Conservation (phyloP, 1,140 invertebrate genomes). For the Lepidostoma basale region DNA sequence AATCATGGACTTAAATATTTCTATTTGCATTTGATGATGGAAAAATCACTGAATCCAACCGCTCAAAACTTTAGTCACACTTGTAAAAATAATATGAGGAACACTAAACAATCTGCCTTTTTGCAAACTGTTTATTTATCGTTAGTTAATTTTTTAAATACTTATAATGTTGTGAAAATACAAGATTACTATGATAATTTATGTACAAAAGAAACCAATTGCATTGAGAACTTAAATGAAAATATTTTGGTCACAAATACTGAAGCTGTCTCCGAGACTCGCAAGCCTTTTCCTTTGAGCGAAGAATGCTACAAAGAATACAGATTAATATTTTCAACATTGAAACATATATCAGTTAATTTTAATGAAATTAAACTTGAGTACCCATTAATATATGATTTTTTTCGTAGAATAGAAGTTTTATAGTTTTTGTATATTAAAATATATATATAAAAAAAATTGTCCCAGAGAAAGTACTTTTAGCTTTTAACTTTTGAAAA, state of each 20-base stretch:
- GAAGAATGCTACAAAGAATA: conserved; percentile 22
- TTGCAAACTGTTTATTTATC: not conserved
- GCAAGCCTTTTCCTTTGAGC: not conserved
- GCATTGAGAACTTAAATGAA: not conserved
- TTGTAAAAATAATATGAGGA: no score
- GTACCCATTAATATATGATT: not conserved
- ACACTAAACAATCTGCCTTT: not conserved
- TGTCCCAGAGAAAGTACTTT: no score
- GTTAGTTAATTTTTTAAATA: not conserved
- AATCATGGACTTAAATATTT: conserved; percentile 9
- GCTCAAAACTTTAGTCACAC: no score
- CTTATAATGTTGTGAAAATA: conserved; percentile 14
- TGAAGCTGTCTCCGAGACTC: not conserved
- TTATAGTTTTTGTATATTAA: not conserved
- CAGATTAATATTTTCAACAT: conserved; percentile 16
- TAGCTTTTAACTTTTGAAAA: no score
- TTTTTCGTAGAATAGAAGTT: not conserved
- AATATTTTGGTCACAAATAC: not conserved
- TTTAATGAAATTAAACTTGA: conserved; percentile 8
- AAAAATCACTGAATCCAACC: not conserved
- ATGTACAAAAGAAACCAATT: not conserved
- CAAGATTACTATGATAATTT: conserved; percentile 5
- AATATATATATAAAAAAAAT: no score
- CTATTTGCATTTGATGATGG: not conserved
- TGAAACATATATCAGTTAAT: conserved; percentile 5